Conservation (phyloP, 2,888 invertebrate genomes). For the Chouioia cunea region DNA sequence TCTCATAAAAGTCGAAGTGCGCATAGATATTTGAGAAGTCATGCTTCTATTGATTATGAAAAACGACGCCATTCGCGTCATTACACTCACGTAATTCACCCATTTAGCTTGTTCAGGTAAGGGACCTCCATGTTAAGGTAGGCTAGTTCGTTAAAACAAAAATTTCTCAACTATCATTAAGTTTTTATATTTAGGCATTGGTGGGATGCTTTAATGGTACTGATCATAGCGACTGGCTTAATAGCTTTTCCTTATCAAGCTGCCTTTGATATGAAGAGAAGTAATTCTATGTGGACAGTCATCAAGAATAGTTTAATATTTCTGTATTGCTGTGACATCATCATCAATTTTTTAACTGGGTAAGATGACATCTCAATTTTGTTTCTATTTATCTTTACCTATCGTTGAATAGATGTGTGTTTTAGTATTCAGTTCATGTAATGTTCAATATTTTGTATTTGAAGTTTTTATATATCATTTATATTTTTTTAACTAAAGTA, state of each 20-base stretch:
- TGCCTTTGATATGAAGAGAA: slow-evolving; percentile 55
- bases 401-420: not conserved
- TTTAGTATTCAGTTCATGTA: not conserved
- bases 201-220: slow-evolving; percentile 65
- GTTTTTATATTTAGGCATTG: slow-evolving; percentile 54
- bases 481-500: too few species aligned
- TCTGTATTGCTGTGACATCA: slow-evolving; percentile 60
- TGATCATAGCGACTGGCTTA: slow-evolving; percentile 55
- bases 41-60: slow-evolving; percentile 58
- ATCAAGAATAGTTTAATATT: slow-evolving; percentile 57
- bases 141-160: not conserved
- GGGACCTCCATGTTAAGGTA: not conserved
- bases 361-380: slow-evolving; percentile 47
- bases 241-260: slow-evolving; percentile 62
- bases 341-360: slow-evolving; percentile 64
- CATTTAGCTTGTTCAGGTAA: slow-evolving; percentile 64
- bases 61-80: slow-evolving; percentile 58
- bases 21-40: slow-evolving; percentile 61
- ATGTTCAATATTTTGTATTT: slow-evolving; percentile 1
- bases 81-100: slow-evolving; percentile 59
- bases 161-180: not conserved
- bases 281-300: slow-evolving; percentile 51
- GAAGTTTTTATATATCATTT: too few species aligned
- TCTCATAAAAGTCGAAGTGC: slow-evolving; percentile 61
- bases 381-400: not conserved